Evolutionary conservation across 2,113 vertebrate genomes (phyloP).

Genomic region (Coregonus clupeaformis): DNA sequence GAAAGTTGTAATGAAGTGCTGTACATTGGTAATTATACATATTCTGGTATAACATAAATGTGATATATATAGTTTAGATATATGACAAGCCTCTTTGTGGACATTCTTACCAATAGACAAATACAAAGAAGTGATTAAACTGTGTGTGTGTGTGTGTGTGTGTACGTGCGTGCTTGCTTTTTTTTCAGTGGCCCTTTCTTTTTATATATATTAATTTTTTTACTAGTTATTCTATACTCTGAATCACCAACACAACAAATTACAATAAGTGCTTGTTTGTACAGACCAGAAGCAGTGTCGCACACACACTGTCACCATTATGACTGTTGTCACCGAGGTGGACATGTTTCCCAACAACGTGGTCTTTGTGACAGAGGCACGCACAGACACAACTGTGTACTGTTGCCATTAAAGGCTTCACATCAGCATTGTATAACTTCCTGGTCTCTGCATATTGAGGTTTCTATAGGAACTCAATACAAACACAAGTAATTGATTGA

Average conservation of each 20-base stretch:
- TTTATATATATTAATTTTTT: no score
- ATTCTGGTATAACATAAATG: no score
- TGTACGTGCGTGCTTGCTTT: no score
- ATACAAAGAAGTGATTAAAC: no score
- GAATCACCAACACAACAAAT: not conserved
- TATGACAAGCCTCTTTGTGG: no score
- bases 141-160: no score
- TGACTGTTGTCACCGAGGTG: conserved; percentile 32
- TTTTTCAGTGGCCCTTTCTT: no score
- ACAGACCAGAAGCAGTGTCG: not conserved
- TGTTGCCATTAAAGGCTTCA: not conserved
- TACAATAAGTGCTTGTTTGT: not conserved
- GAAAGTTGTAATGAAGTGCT: no score
- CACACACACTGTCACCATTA: conserved; percentile 21
- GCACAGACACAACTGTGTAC: conserved; percentile 1
- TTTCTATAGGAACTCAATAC: not conserved
- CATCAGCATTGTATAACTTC: not conserved
- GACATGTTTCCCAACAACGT: conserved; percentile 25
- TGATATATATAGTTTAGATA: no score
- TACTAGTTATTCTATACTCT: not conserved
- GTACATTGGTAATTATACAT: no score
- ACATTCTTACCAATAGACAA: no score
- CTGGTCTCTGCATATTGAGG: not conserved
- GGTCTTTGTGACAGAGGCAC: conserved; percentile 24
- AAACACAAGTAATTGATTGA: no score